Evolutionary conservation across 30 jellyfish, hydroid and myxozoan species (phyloP).

Genomic region (Hydractinia symbiolongicarpus): DNA sequence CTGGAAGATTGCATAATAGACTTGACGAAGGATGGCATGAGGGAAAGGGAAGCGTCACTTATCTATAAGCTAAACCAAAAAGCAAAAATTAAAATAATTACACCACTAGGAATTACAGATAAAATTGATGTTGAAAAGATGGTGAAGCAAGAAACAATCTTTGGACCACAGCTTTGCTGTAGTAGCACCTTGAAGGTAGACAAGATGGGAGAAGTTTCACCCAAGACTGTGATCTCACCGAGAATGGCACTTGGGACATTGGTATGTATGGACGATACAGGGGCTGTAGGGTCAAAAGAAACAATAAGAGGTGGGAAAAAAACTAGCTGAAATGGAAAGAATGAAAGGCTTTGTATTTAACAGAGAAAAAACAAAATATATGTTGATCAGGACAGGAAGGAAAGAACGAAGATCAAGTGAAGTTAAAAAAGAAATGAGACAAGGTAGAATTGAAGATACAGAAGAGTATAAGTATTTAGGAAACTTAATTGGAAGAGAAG

Average conservation of each 20-base stretch:
- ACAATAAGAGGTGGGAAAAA: no score
- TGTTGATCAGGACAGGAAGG: no score
- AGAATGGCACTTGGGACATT: background rate
- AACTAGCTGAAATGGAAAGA: no score
- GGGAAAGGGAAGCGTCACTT: slow-evolving; percentile 17
- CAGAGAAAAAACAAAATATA: no score
- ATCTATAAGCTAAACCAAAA: background rate
- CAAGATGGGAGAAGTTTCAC: background rate
- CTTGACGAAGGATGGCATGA: slow-evolving; percentile 26
- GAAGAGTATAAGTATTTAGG: no score
- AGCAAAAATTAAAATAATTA: slow-evolving; percentile 20
- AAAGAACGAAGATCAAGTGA: no score
- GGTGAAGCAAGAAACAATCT: slow-evolving; percentile 40
- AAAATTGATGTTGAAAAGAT: slow-evolving; percentile 1
- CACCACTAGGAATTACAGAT: slow-evolving; percentile 35
- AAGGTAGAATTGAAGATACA: no score
- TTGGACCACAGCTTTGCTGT: slow-evolving; percentile 18
- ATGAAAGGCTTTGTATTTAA: no score
- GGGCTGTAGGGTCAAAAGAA: no score
- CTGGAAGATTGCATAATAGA: slow-evolving; percentile 32
- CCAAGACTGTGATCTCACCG: background rate
- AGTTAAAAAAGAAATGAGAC: no score
- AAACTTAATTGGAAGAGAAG: no score
- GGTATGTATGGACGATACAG: background rate
- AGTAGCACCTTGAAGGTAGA: background rate